Percentiles rank a stretch among this genome's conserved stretches.
These are phyloP conservation scores for Diabrotica undecimpunctata DNA, from an alignment of 1,140 invertebrate genomes.

Conservation along the genomic window DNA sequence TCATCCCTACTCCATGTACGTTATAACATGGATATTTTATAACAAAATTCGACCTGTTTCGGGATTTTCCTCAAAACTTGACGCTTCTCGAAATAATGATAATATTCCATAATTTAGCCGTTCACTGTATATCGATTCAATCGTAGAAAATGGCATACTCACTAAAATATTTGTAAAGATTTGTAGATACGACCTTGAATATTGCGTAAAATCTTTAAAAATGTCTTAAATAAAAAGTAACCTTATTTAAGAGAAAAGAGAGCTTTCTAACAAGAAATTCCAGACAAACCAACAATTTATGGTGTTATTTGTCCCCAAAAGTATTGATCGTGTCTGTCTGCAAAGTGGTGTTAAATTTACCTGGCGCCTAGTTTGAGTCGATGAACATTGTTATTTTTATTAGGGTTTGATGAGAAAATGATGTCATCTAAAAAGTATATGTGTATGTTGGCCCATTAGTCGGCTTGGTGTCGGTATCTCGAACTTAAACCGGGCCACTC, in stretches of 20 bases:
- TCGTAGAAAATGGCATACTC: no score
- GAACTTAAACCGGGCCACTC: constrained; percentile 7
- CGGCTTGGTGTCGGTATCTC: constrained; percentile 16
- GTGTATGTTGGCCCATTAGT: constrained; percentile 43
- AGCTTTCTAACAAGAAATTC: neutral
- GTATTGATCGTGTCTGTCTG: constrained; percentile 14
- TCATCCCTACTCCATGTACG: no score
- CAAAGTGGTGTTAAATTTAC: constrained; percentile 37
- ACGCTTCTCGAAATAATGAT: no score
- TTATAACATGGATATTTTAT: no score
- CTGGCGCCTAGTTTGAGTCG: constrained; percentile 35
- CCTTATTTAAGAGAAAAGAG: neutral
- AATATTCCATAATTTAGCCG: no score
- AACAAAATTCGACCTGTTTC: no score
- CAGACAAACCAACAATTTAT: constrained; percentile 7
- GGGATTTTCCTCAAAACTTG: no score
- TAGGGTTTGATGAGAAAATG: constrained; percentile 45
- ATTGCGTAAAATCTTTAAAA: no score
- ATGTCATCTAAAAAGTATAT: constrained; percentile 44
- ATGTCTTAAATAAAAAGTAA: no score
- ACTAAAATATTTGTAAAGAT: no score
- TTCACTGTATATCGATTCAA: no score
- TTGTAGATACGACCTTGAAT: no score
- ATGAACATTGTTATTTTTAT: constrained; percentile 44
- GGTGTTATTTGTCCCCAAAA: constrained; percentile 14